These are phyloP conservation scores for Eudemis profundana DNA, from an alignment of 2,888 invertebrate genomes.

Conservation along the genomic window DNA sequence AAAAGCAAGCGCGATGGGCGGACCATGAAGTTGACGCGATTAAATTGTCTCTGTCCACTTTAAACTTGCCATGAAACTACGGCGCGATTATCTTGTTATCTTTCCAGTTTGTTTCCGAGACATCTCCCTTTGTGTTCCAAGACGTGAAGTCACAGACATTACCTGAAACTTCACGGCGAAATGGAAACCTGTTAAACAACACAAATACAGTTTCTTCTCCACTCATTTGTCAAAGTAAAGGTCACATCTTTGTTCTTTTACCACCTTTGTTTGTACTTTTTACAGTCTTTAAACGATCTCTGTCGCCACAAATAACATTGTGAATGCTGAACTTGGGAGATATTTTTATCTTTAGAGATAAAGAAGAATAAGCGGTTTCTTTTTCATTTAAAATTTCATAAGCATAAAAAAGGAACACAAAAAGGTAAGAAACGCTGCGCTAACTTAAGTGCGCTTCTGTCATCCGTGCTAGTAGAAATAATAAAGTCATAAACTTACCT, in stretches of 20 bases:
- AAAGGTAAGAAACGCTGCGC: not conserved
- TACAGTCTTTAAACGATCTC: conserved; percentile 8
- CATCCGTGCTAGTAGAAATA: not conserved
- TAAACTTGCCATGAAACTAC: conserved; percentile 73
- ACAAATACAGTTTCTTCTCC: not conserved
- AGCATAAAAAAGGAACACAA: too few relatives aligned
- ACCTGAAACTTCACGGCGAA: conserved; percentile 8
- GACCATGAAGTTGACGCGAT: conserved; percentile 71
- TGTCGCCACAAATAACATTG: not conserved
- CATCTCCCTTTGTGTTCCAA: conserved; percentile 23
- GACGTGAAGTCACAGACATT: conserved; percentile 6
- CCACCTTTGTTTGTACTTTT: conserved; percentile 3
- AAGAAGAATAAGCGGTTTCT: too few relatives aligned
- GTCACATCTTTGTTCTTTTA: conserved; percentile 3
- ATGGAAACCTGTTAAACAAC: conserved; percentile 3
- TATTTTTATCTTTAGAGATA: not conserved
- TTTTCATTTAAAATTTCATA: not conserved
- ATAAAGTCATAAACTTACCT: conserved; percentile 9
- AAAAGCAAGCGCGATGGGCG: conserved; percentile 65
- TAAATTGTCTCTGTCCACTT: conserved; percentile 73
- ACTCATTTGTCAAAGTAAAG: conserved; percentile 1
- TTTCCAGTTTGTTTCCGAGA: conserved; percentile 60
- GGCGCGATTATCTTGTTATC: conserved; percentile 75
- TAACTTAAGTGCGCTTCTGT: not conserved
- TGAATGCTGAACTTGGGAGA: not conserved